Conservation (phyloP, 2,888 invertebrate species). For the Caenorhabditis uteleia region DNA sequence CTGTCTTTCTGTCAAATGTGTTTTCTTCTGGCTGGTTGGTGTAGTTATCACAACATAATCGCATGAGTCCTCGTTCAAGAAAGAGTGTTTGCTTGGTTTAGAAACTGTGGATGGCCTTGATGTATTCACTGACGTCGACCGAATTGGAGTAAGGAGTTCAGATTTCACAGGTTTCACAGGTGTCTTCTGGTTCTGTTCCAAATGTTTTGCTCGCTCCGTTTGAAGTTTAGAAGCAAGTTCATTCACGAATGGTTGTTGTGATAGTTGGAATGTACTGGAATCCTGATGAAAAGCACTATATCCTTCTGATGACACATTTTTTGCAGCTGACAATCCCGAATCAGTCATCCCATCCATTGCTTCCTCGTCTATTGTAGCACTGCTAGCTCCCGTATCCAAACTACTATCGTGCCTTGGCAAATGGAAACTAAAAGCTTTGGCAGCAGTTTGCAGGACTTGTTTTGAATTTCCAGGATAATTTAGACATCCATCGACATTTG, state of each 20-base stretch:
- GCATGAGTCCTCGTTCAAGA: conserved; percentile 18
- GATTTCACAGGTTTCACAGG: too few relatives aligned
- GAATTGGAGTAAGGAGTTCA: too few relatives aligned
- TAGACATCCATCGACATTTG: background rate
- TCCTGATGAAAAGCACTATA: conserved; percentile 2
- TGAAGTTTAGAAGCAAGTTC: conserved; percentile 12
- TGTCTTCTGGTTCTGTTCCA: too few relatives aligned
- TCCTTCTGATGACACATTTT: background rate
- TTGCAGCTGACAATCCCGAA: background rate
- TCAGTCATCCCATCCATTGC: conserved; percentile 21
- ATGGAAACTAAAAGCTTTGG: too few relatives aligned
- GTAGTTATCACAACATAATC: conserved; percentile 22
- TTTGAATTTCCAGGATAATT: conserved; percentile 1
- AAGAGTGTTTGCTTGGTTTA: background rate
- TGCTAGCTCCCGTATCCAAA: too few relatives aligned
- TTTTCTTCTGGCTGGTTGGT: conserved; percentile 4
- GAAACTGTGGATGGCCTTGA: background rate
- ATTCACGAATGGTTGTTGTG: conserved; percentile 20
- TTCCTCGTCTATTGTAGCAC: too few relatives aligned
- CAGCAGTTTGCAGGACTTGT: too few relatives aligned
- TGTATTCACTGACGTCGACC: background rate
- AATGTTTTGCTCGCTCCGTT: too few relatives aligned
- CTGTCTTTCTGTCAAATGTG: conserved; percentile 23
- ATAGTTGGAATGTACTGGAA: conserved; percentile 10
- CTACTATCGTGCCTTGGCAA: too few relatives aligned